phyloP scores from a whole-genome alignment of 2,113 vertebrate species.

The Cryptomyrus ogoouensis region DNA sequence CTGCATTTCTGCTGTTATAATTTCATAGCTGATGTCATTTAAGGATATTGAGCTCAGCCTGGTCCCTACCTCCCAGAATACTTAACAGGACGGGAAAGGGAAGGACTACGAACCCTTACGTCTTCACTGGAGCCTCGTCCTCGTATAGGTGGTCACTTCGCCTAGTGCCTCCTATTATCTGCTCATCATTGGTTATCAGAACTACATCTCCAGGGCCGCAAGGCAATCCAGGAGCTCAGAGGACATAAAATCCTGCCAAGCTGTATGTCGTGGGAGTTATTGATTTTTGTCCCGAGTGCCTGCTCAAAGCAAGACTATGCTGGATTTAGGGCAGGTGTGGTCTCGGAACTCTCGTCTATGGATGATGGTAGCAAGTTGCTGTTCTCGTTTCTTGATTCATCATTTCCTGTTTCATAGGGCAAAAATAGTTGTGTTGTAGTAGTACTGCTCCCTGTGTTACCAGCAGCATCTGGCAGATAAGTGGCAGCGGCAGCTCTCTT shows the following conservation, averaged over 20 bases:
- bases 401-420: background rate
- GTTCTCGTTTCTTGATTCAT: background rate
- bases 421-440: background rate
- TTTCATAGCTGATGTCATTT: background rate
- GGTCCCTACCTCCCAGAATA: background rate
- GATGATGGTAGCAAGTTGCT: background rate
- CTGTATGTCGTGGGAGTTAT: background rate
- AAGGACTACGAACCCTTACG: background rate
- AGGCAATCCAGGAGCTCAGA: conserved; percentile 1
- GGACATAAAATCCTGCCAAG: background rate
- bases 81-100: background rate
- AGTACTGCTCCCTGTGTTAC: background rate
- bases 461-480: background rate
- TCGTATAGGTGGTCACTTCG: background rate
- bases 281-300: background rate
- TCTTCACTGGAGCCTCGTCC: background rate
- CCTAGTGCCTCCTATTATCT: background rate
- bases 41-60: background rate
- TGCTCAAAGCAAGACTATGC: background rate
- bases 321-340: background rate
- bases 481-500: background rate
- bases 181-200: background rate
- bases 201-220: background rate
- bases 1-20: background rate
- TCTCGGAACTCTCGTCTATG: background rate